Evolutionary conservation across 2,797 vertebrate genomes (phyloP).

Genomic region (Acanthiza pusilla): DNA sequence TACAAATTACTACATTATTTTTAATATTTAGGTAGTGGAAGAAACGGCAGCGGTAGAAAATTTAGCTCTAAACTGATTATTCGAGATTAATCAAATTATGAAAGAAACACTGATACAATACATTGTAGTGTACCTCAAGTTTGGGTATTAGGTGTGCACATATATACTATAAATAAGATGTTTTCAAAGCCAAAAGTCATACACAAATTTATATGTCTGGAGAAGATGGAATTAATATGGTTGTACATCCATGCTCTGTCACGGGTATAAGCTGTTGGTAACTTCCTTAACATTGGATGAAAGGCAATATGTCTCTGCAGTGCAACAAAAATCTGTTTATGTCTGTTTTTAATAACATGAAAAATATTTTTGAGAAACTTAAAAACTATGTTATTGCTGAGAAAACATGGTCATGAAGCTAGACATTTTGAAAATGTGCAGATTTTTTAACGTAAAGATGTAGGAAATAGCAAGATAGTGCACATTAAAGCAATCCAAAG

Average conservation of each 20-base stretch:
- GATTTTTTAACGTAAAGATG: background rate
- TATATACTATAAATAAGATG: background rate
- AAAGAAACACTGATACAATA: background rate
- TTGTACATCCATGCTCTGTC: background rate
- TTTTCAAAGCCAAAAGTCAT: background rate
- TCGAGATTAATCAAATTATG: background rate
- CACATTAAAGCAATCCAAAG: background rate
- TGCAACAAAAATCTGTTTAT: background rate
- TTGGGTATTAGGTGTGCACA: background rate
- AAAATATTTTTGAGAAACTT: background rate
- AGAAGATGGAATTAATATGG: background rate
- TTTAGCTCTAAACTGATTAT: background rate
- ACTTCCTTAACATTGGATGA: background rate
- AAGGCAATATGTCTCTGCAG: background rate
- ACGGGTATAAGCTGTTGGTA: background rate
- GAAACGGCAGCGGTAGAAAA: background rate
- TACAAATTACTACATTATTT: background rate
- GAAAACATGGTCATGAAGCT: background rate
- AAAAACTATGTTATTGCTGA: background rate
- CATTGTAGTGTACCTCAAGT: background rate
- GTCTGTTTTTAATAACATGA: background rate
- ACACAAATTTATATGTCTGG: background rate
- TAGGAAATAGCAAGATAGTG: background rate
- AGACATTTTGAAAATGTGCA: background rate
- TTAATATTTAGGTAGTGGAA: background rate